phyloP scores from a whole-genome alignment of 2,888 invertebrate species.

The Himalopsyche japonica region DNA sequence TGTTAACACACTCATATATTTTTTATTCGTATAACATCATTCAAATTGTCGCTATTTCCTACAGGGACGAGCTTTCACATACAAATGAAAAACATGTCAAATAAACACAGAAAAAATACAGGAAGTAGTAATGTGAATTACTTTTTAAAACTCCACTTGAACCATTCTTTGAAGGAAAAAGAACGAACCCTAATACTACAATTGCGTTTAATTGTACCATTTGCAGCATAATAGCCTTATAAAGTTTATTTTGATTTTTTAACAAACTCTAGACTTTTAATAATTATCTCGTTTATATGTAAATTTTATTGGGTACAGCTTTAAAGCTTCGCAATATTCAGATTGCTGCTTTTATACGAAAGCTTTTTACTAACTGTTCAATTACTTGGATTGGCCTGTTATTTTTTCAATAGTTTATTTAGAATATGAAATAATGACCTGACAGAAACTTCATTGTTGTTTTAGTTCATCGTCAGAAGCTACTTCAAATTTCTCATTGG shows the following conservation, averaged over 20 bases:
- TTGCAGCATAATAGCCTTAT: not conserved
- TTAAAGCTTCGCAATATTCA: not conserved
- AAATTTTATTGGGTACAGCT: not conserved
- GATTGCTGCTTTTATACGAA: not conserved
- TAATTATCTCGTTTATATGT: not conserved
- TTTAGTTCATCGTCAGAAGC: too few species aligned
- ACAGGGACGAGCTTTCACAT: too few species aligned
- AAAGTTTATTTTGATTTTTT: not conserved
- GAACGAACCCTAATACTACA: not conserved
- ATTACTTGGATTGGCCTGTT: not conserved
- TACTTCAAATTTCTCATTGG: too few species aligned
- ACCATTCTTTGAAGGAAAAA: not conserved
- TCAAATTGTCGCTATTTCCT: too few species aligned
- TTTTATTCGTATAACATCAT: too few species aligned
- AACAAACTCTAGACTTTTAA: not conserved
- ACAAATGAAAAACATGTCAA: too few species aligned
- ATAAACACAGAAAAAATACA: too few species aligned
- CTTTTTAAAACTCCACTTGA: not conserved
- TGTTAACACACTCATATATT: too few species aligned
- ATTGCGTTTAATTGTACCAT: not conserved
- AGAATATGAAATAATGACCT: too few species aligned
- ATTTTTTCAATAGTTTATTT: not conserved
- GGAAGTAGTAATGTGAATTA: too few species aligned
- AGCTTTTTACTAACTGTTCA: not conserved
- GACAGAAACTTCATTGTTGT: too few species aligned